These are phyloP conservation scores for Silurus lanzhouensis DNA, from an alignment of 2,797 vertebrate species.

Conservation along the genomic window DNA sequence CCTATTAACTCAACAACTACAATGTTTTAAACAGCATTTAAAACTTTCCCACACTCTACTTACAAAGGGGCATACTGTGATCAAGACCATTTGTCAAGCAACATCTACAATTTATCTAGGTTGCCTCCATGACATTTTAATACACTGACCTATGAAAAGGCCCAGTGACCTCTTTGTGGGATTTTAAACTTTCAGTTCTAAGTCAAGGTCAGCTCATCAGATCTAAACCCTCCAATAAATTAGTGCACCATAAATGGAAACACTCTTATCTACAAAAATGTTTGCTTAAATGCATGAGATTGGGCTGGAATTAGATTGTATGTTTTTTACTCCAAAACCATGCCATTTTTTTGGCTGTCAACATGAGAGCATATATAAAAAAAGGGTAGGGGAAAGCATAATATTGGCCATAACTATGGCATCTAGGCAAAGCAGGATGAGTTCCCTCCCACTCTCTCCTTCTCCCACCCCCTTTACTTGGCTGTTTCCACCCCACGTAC, in stretches of 20 bases:
- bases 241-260: neutral
- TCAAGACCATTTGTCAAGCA: constrained; percentile 33
- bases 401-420: constrained; percentile 44
- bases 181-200: neutral
- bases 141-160: constrained; percentile 32
- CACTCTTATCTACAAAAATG: constrained; percentile 27
- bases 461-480: constrained; percentile 47
- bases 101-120: constrained; percentile 33
- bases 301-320: constrained; percentile 28
- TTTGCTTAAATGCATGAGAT: constrained; percentile 33
- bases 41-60: constrained; percentile 33
- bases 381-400: constrained; percentile 5
- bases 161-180: constrained; percentile 33
- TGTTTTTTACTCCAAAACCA: constrained; percentile 27
- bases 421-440: constrained; percentile 30
- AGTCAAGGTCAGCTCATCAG: constrained; percentile 20
- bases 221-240: neutral
- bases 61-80: constrained; percentile 2
- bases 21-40: constrained; percentile 8
- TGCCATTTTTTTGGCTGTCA: constrained; percentile 10
- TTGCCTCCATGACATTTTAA: constrained; percentile 36
- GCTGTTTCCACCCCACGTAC: constrained; percentile 47
- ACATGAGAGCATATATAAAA: constrained; percentile 17
- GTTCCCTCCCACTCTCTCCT: constrained; percentile 49
- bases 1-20: constrained; percentile 22